Conservation (phyloP, 2,113 vertebrate genomes). For the Eulemur rufifrons region DNA sequence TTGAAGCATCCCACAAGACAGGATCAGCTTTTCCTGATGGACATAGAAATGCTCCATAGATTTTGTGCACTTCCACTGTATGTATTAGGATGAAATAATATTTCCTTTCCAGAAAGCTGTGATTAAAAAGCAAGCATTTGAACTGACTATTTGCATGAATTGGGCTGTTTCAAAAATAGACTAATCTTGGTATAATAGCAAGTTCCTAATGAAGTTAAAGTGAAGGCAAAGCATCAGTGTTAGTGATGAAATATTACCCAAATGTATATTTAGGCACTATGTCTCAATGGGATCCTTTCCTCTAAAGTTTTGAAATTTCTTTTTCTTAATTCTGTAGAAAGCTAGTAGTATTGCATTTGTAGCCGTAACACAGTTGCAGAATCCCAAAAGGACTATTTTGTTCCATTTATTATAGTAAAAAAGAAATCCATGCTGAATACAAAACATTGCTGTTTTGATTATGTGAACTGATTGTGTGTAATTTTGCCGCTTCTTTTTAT, state of each 20-base stretch:
- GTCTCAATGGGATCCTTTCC: conserved; percentile 52
- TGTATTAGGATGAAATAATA: background rate
- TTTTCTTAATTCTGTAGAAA: conserved; percentile 81
- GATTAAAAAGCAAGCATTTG: conserved; percentile 16
- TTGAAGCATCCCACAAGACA: background rate
- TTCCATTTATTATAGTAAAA: conserved; percentile 85
- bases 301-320: conserved; percentile 73
- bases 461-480: conserved; percentile 90
- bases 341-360: conserved; percentile 80
- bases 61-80: background rate
- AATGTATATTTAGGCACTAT: conserved; percentile 1
- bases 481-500: conserved; percentile 89
- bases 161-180: conserved; percentile 13
- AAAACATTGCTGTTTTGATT: conserved; percentile 90
- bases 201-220: conserved; percentile 45
- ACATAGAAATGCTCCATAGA: background rate
- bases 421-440: conserved; percentile 87
- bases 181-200: background rate
- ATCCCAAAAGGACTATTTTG: conserved; percentile 87
- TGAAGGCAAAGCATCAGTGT: background rate
- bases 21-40: background rate
- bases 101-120: background rate
- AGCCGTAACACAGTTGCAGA: conserved; percentile 82
- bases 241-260: conserved; percentile 31
- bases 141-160: conserved; percentile 1